These are phyloP conservation scores for Nomia melanderi DNA, from an alignment of 1,140 invertebrate species.

Conservation along the genomic window DNA sequence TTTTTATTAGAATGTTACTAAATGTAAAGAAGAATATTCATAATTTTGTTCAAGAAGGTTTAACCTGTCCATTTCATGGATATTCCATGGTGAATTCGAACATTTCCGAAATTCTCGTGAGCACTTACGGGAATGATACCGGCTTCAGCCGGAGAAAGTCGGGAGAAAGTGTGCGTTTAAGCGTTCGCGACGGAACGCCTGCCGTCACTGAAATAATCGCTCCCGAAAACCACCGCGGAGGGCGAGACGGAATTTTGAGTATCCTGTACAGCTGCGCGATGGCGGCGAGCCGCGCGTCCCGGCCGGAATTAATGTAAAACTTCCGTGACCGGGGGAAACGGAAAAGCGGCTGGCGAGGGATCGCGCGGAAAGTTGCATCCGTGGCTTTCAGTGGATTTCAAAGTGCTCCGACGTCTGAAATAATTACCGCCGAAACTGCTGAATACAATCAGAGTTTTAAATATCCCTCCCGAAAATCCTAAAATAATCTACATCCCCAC, in stretches of 20 bases:
- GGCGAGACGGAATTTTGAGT: conserved; percentile 25
- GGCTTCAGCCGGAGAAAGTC: neutral
- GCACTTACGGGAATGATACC: no score
- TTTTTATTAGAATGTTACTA: no score
- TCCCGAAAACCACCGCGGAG: neutral
- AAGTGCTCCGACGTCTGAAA: conserved; percentile 41
- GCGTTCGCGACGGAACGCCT: neutral
- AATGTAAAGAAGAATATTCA: no score
- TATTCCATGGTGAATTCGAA: no score
- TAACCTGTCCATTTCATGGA: no score
- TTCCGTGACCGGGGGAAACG: conserved; percentile 55
- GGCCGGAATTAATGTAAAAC: conserved; percentile 60
- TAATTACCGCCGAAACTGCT: conserved; percentile 4
- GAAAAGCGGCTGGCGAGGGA: conserved; percentile 24
- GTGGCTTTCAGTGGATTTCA: conserved; percentile 45
- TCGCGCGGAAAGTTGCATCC: conserved; percentile 44
- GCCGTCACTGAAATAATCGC: neutral
- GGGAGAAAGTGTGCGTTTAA: neutral
- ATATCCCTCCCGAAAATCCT: neutral
- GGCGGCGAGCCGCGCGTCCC: conserved; percentile 20
- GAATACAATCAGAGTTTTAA: neutral
- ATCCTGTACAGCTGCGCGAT: conserved; percentile 3
- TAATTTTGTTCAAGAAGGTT: no score
- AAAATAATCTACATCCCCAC: no score
- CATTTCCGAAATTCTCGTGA: no score